Evolutionary conservation across 1,140 invertebrate genomes (phyloP).

Genomic region (Bemisia tabaci): DNA sequence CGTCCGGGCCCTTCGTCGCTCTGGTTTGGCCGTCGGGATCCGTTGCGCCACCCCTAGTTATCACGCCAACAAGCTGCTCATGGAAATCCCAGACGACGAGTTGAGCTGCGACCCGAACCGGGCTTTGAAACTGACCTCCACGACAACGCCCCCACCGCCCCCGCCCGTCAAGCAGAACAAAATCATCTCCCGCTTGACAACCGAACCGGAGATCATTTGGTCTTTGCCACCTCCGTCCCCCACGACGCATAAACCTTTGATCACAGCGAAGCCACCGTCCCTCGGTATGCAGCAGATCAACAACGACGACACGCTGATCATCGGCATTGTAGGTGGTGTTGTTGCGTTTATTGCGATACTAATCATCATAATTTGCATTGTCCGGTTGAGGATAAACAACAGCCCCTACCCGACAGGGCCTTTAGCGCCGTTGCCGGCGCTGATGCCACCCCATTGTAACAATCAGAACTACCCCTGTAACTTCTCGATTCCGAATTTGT

Average conservation of each 20-base stretch:
- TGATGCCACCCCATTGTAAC: slow-evolving; percentile 28
- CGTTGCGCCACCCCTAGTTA: slow-evolving; percentile 50
- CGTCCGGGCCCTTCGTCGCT: slow-evolving; percentile 52
- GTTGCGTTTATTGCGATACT: slow-evolving; percentile 78
- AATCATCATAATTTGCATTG: slow-evolving; percentile 76
- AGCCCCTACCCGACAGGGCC: slow-evolving; percentile 51
- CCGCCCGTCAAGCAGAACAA: slow-evolving; percentile 29
- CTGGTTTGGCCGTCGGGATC: slow-evolving; percentile 36
- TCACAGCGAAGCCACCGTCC: slow-evolving; percentile 31
- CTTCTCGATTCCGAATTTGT: slow-evolving; percentile 14
- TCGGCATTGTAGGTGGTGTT: slow-evolving; percentile 80
- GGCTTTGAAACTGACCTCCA: slow-evolving; percentile 38
- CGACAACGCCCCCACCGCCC: slow-evolving; percentile 33
- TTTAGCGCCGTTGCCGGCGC: slow-evolving; percentile 39
- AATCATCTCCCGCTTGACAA: slow-evolving; percentile 33
- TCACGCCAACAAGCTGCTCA: slow-evolving; percentile 48
- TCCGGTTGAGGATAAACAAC: slow-evolving; percentile 45
- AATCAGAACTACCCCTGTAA: slow-evolving; percentile 22
- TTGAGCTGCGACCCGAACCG: slow-evolving; percentile 49
- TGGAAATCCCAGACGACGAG: slow-evolving; percentile 62
- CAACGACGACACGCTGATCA: slow-evolving; percentile 82
- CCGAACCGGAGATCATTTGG: slow-evolving; percentile 76
- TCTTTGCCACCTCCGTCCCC: slow-evolving; percentile 51
- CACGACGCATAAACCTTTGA: slow-evolving; percentile 36
- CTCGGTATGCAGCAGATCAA: slow-evolving; percentile 37